Evolutionary conservation across 2,888 invertebrate species (phyloP).

Genomic region (Pammene fasciana): DNA sequence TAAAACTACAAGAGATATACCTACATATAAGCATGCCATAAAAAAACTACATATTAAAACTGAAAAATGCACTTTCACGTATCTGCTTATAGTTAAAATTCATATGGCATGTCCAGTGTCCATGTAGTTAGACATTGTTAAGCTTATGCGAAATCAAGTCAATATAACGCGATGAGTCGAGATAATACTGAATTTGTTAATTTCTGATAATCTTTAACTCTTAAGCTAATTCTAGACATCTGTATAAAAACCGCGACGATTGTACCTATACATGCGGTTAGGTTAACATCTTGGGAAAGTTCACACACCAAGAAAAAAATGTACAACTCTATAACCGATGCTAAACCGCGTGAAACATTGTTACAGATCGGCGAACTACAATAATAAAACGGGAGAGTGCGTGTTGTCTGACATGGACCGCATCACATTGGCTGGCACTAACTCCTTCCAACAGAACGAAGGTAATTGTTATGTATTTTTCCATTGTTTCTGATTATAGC

Average conservation of each 20-base stretch:
- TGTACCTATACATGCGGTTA: conserved; percentile 38
- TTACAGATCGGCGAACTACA: conserved; percentile 95
- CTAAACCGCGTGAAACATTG: conserved; percentile 68
- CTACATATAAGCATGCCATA: neutral
- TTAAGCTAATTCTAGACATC: conserved; percentile 16
- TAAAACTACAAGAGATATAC: neutral
- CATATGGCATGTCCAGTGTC: conserved; percentile 46
- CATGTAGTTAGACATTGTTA: conserved; percentile 47
- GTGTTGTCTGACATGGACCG: conserved; percentile 96
- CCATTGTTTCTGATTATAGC: conserved; percentile 21
- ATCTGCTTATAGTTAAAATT: conserved; percentile 43
- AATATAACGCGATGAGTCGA: conserved; percentile 44
- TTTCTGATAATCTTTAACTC: conserved; percentile 28
- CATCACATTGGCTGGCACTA: conserved; percentile 92
- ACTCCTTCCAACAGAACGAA: conserved; percentile 88
- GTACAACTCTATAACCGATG: conserved; percentile 58
- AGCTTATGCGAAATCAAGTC: conserved; percentile 57
- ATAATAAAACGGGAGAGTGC: conserved; percentile 92
- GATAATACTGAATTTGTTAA: neutral
- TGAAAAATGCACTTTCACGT: conserved; percentile 4
- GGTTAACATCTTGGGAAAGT: conserved; percentile 69
- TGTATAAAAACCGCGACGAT: conserved; percentile 54
- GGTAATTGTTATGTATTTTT: conserved; percentile 61
- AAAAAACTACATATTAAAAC: conserved; percentile 1
- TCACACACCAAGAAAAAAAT: conserved; percentile 67